phyloP scores from a whole-genome alignment of 2,797 vertebrate genomes.

The Tamandua tetradactyla region DNA sequence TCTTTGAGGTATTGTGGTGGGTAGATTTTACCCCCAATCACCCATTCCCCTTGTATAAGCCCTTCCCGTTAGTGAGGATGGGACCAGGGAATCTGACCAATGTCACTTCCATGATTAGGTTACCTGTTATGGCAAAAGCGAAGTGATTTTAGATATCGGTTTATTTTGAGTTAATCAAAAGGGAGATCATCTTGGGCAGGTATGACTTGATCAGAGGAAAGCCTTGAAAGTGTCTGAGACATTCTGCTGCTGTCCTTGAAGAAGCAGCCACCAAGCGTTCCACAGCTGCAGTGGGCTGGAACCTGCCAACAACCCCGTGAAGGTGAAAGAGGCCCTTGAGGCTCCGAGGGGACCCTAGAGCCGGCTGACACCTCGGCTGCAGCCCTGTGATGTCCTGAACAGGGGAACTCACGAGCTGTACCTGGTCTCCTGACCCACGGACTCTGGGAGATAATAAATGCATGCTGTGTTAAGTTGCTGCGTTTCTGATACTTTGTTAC shows the following conservation, averaged over 20 bases:
- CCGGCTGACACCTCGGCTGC: not conserved
- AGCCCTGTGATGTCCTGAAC: not conserved
- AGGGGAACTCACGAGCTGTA: not conserved
- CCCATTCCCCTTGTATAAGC: not conserved
- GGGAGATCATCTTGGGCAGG: not conserved
- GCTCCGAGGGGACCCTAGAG: not conserved
- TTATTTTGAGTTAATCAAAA: conserved; percentile 11
- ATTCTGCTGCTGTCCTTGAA: not conserved
- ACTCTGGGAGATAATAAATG: not conserved
- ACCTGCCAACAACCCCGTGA: not conserved
- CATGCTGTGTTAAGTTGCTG: not conserved
- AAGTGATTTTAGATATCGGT: not conserved
- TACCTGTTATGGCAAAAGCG: not conserved
- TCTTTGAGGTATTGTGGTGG: not conserved
- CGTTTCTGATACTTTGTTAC: not conserved
- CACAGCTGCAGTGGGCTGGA: not conserved
- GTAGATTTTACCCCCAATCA: not conserved
- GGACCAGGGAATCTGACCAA: not conserved
- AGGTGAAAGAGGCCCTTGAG: not conserved
- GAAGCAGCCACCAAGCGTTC: not conserved
- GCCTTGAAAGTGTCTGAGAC: not conserved
- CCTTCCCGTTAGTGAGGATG: not conserved
- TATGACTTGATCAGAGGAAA: not conserved
- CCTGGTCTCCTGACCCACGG: not conserved
- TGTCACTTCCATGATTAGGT: not conserved